Percentiles rank a stretch among this genome's conserved stretches.
Conservation (phyloP, 2,797 vertebrate genomes). For the Artibeus jamaicensis region DNA sequence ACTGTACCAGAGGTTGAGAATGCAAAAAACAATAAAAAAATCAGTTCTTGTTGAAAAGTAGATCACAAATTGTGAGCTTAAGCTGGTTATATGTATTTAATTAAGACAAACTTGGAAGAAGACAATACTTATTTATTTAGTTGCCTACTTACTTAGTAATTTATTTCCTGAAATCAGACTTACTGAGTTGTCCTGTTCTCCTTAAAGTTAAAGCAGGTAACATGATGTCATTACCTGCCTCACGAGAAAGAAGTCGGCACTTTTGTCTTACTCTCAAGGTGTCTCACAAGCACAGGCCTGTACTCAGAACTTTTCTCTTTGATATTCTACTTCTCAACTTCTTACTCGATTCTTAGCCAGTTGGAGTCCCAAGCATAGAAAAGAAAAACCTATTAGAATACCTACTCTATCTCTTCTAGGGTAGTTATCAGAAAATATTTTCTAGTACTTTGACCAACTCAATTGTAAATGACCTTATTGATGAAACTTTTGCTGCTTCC, state of each 20-base stretch:
- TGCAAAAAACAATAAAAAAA: not conserved
- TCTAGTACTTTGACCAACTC: not conserved
- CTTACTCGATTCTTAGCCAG: not conserved
- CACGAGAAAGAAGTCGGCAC: not conserved
- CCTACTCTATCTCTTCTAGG: not conserved
- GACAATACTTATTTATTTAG: not conserved
- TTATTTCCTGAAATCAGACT: not conserved
- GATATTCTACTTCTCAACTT: not conserved
- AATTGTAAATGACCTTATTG: not conserved
- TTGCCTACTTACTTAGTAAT: not conserved
- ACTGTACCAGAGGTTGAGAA: not conserved
- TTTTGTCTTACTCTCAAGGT: not conserved
- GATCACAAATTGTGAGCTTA: not conserved
- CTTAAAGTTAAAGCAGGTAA: not conserved
- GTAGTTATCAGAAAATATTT: conserved; percentile 7
- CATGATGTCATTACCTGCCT: not conserved
- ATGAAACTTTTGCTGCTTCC: fast-evolving
- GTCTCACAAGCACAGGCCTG: not conserved
- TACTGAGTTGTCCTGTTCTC: not conserved
- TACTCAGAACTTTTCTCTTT: not conserved
- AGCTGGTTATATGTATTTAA: not conserved
- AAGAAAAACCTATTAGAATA: not conserved
- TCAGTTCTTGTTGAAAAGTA: not conserved
- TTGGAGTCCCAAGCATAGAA: not conserved
- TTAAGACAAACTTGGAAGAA: not conserved